phyloP scores from a whole-genome alignment of 2,888 invertebrate species.

The Sericinus montela region DNA sequence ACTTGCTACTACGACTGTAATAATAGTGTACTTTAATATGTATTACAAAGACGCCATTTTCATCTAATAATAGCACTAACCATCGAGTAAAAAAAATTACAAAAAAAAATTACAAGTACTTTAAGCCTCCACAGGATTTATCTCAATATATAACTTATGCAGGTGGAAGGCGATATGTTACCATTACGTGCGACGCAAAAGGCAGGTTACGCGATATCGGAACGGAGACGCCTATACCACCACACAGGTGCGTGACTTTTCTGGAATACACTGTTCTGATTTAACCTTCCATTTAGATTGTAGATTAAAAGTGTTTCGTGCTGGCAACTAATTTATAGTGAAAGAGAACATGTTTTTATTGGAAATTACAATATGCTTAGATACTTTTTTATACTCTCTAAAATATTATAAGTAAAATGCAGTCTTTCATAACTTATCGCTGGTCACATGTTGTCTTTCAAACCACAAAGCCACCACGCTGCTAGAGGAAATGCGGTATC shows the following conservation, averaged over 20 bases:
- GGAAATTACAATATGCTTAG: neutral
- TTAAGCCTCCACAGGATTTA: neutral
- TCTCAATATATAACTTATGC: slow-evolving; percentile 21
- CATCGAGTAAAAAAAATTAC: too few species aligned
- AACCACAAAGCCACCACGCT: too few species aligned
- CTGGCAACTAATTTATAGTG: slow-evolving; percentile 4
- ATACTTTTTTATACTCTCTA: too few species aligned
- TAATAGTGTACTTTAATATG: too few species aligned
- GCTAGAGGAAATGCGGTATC: too few species aligned
- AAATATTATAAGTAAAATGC: too few species aligned
- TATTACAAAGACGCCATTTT: too few species aligned
- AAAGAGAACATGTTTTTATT: neutral
- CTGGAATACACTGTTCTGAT: slow-evolving; percentile 1
- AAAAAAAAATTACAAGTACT: too few species aligned
- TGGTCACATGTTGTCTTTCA: too few species aligned
- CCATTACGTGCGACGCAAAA: slow-evolving; percentile 87
- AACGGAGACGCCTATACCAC: slow-evolving; percentile 91
- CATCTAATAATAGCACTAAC: too few species aligned
- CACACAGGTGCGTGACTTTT: slow-evolving; percentile 81
- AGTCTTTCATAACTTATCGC: too few species aligned
- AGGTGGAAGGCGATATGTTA: slow-evolving; percentile 92
- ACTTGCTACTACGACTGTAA: too few species aligned
- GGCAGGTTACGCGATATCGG: slow-evolving; percentile 87
- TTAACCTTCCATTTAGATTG: slow-evolving; percentile 10
- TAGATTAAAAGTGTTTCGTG: slow-evolving; percentile 6